Percentiles rank a stretch among this genome's conserved stretches.
Conservation (phyloP, 2,888 invertebrate species). For the Drepanosiphum platanoidis region DNA sequence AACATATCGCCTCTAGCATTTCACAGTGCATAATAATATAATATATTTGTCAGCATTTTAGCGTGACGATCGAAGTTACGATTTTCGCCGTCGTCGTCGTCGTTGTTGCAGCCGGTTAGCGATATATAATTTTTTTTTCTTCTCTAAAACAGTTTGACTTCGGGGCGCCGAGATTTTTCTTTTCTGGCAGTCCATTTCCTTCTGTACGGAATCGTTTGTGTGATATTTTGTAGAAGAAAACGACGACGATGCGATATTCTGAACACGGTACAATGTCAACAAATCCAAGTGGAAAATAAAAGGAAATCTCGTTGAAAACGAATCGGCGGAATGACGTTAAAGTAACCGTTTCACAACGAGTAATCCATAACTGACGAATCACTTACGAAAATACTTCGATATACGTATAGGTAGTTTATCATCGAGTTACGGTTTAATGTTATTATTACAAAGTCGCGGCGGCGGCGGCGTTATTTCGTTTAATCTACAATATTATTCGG, state of each 20-base stretch:
- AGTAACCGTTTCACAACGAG: neutral
- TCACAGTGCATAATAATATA: no score
- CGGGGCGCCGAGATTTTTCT: no score
- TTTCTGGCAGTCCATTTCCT: no score
- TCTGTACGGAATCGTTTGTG: neutral
- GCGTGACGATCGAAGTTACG: neutral
- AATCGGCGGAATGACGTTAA: neutral
- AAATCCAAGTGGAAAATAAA: neutral
- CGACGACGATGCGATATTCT: neutral
- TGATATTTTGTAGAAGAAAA: neutral
- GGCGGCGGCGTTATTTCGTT: neutral
- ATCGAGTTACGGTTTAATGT: constrained; percentile 17
- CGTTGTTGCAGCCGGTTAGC: no score
- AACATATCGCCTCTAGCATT: no score
- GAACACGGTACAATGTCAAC: neutral
- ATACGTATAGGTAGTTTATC: no score
- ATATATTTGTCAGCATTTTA: no score
- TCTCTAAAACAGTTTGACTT: no score
- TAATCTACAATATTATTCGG: neutral
- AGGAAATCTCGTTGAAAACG: neutral
- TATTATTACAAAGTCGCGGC: constrained; percentile 28
- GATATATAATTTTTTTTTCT: no score
- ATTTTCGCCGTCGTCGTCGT: neutral
- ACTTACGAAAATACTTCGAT: constrained; percentile 27
- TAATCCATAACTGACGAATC: constrained; percentile 21